A percentile compares a stretch with the other conserved stretches of the same genome.
These are phyloP conservation scores for Leptarthrus brevirostris DNA, from an alignment of 2,888 invertebrate genomes.

Conservation along the genomic window DNA sequence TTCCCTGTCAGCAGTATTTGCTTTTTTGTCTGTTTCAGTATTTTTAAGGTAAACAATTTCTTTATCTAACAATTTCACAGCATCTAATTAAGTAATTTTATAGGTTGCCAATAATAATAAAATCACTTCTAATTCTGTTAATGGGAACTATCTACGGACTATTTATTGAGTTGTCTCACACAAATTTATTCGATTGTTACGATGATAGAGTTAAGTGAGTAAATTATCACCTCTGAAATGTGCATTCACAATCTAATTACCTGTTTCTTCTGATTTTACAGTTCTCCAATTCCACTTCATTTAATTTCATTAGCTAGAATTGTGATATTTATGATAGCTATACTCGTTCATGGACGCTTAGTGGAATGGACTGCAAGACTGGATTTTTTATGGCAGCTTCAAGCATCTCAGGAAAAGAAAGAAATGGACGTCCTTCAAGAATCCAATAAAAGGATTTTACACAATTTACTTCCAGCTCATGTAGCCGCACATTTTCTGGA, in stretches of 20 bases:
- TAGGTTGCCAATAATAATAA: slow-evolving; percentile 83
- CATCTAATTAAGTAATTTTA: not conserved
- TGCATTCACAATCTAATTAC: slow-evolving; percentile 6
- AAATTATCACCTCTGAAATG: not conserved
- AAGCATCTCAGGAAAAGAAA: slow-evolving; percentile 89
- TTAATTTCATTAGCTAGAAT: slow-evolving; percentile 83
- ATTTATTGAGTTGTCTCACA: slow-evolving; percentile 84
- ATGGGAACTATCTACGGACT: slow-evolving; percentile 85
- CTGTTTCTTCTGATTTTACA: slow-evolving; percentile 57
- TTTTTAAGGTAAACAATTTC: slow-evolving; percentile 72
- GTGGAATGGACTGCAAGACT: slow-evolving; percentile 92
- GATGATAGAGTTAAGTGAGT: slow-evolving; percentile 78
- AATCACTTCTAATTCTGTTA: slow-evolving; percentile 79
- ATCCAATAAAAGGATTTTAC: slow-evolving; percentile 87
- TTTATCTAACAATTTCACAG: not conserved
- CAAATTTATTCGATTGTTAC: slow-evolving; percentile 83
- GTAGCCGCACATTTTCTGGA: slow-evolving; percentile 93
- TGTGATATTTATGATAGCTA: slow-evolving; percentile 83
- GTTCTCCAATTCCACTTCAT: slow-evolving; percentile 81
- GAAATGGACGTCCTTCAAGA: slow-evolving; percentile 94
- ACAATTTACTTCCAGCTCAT: slow-evolving; percentile 90
- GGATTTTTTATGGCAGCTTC: slow-evolving; percentile 85
- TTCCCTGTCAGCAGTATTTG: slow-evolving; percentile 84
- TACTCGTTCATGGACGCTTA: slow-evolving; percentile 83
- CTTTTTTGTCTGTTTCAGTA: slow-evolving; percentile 85